Evolutionary conservation across 37 sponge, comb jelly and placozoan genomes (phyloP).

Genomic region (Tethya wilhelma): DNA sequence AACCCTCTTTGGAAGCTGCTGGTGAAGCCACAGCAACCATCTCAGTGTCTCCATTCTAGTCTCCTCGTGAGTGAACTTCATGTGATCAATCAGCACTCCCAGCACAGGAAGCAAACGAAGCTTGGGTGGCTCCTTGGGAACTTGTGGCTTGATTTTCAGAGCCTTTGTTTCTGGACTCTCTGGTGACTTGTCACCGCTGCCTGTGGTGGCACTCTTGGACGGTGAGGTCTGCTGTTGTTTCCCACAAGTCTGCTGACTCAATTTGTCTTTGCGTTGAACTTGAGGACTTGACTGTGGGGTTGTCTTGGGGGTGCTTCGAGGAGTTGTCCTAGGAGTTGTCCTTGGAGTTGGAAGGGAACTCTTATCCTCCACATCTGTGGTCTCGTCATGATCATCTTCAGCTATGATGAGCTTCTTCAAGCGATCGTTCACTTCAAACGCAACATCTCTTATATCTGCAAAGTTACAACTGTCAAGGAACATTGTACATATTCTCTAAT

Average conservation of each 20-base stretch:
- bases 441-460: conserved; percentile 72
- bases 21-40: conserved; percentile 90
- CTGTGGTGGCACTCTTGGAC: neutral
- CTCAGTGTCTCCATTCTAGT: conserved; percentile 78
- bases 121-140: conserved; percentile 7
- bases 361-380: conserved; percentile 28
- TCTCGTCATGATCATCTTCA: conserved; percentile 72
- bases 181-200: neutral
- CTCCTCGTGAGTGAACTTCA: conserved; percentile 58
- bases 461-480: neutral
- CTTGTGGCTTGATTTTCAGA: neutral
- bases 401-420: conserved; percentile 69
- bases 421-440: conserved; percentile 68
- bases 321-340: neutral
- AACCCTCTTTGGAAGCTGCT: conserved; percentile 78
- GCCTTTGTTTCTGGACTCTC: neutral
- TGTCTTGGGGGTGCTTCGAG: too few relatives aligned
- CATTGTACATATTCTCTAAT: neutral
- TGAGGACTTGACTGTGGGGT: neutral
- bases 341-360: neutral
- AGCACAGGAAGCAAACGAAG: conserved; percentile 80
- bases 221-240: neutral
- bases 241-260: neutral
- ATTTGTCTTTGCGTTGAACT: conserved; percentile 4
- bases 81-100: conserved; percentile 77